These are phyloP conservation scores for Gasterosteus aculeatus DNA, from an alignment of 2,113 vertebrate genomes.

Conservation along the genomic window DNA sequence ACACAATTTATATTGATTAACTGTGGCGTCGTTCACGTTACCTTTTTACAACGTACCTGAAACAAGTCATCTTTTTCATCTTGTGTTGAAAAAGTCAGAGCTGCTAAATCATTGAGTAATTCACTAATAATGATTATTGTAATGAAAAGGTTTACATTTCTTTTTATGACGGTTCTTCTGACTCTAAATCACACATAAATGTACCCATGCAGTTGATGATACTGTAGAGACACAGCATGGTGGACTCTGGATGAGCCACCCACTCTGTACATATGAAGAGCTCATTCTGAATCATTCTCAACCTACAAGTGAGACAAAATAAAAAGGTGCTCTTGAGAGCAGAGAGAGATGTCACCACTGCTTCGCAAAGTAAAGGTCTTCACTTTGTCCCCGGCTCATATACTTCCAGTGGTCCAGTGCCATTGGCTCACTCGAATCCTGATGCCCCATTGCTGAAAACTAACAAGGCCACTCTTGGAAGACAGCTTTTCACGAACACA, in stretches of 20 bases:
- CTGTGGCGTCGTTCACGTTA: background rate
- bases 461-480: background rate
- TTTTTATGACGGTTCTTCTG: background rate
- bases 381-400: background rate
- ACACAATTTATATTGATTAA: too few relatives aligned
- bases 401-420: background rate
- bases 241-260: background rate
- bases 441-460: background rate
- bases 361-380: background rate
- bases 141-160: background rate
- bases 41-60: background rate
- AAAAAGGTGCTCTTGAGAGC: background rate
- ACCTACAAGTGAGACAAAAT: background rate
- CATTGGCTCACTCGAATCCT: background rate
- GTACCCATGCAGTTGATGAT: background rate
- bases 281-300: background rate
- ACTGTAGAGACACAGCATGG: background rate
- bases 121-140: background rate
- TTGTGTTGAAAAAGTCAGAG: background rate
- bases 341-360: background rate
- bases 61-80: background rate
- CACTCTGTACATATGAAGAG: background rate
- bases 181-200: background rate
- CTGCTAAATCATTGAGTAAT: background rate
- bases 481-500: background rate